A percentile compares a stretch with the other conserved stretches of the same genome.
Evolutionary conservation across 1,140 invertebrate species (phyloP).

Genomic region (Apocrypta bakeri): DNA sequence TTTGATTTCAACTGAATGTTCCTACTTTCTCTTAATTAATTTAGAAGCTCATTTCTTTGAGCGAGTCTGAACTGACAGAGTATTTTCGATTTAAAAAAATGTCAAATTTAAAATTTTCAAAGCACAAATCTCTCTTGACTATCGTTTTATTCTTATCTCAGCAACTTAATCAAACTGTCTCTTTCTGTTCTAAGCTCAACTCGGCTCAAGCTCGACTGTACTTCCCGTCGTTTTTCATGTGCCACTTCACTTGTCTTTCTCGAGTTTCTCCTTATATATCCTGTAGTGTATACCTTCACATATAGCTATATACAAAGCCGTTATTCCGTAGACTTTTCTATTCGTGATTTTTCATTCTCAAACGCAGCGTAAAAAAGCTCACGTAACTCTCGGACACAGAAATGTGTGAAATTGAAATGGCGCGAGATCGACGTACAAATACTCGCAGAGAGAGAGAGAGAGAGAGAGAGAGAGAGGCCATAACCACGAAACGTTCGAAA

Average conservation of each 20-base stretch:
- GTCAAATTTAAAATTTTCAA: neutral
- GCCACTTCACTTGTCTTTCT: slow-evolving; percentile 16
- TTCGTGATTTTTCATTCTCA: slow-evolving; percentile 34
- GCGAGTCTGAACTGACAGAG: too few species aligned
- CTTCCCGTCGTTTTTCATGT: slow-evolving; percentile 8
- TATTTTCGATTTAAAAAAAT: neutral
- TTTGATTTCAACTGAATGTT: neutral
- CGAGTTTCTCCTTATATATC: neutral
- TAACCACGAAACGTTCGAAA: neutral
- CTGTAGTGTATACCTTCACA: too few species aligned
- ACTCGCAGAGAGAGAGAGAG: too few species aligned
- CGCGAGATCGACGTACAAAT: neutral
- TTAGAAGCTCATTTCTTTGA: neutral
- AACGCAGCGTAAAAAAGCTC: too few species aligned
- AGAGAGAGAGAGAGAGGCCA: neutral
- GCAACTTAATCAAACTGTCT: slow-evolving; percentile 26
- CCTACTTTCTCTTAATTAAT: neutral
- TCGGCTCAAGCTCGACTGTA: slow-evolving; percentile 4
- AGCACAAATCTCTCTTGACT: neutral
- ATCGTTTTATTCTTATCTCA: neutral
- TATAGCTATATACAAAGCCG: too few species aligned
- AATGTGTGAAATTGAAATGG: neutral
- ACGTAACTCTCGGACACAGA: neutral
- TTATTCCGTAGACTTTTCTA: too few species aligned
- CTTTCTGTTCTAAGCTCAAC: neutral